Percentiles rank a stretch among this genome's conserved stretches.
phyloP scores from a whole-genome alignment of 2,797 vertebrate genomes.

The Natrix natrix region DNA sequence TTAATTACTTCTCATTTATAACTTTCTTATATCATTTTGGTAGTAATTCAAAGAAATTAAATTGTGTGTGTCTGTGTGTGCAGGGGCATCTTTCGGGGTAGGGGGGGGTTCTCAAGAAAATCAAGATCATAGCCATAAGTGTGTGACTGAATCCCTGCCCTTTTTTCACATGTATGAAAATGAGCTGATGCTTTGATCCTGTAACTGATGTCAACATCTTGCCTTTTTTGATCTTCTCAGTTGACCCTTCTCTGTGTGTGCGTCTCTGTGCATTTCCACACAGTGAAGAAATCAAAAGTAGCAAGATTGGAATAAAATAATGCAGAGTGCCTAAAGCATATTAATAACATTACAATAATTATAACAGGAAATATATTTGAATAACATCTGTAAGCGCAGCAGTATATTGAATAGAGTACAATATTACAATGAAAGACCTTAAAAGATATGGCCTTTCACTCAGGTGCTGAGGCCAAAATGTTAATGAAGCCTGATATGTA shows the following conservation, averaged over 20 bases:
- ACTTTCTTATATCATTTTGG: neutral
- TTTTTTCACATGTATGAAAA: neutral
- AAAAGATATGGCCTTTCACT: neutral
- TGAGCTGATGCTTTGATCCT: neutral
- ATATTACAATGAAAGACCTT: neutral
- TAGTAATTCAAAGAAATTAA: neutral
- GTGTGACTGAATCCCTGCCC: neutral
- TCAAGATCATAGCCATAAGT: neutral
- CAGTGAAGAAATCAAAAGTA: neutral
- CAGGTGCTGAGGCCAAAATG: neutral
- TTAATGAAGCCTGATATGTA: neutral
- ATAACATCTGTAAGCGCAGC: neutral
- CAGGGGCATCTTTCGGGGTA: neutral
- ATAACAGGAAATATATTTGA: neutral
- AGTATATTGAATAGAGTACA: neutral
- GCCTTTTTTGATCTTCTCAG: neutral
- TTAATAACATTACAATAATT: neutral
- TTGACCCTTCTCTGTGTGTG: neutral
- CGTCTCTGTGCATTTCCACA: neutral
- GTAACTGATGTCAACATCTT: neutral
- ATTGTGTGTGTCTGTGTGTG: neutral
- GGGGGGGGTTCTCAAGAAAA: neutral
- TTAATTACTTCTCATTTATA: slow-evolving; percentile 5
- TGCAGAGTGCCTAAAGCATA: neutral
- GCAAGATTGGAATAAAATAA: neutral